A percentile compares a stretch with the other conserved stretches of the same genome.
Evolutionary conservation across 1,140 invertebrate genomes (phyloP).

Genomic region (Microplitis mediator): DNA sequence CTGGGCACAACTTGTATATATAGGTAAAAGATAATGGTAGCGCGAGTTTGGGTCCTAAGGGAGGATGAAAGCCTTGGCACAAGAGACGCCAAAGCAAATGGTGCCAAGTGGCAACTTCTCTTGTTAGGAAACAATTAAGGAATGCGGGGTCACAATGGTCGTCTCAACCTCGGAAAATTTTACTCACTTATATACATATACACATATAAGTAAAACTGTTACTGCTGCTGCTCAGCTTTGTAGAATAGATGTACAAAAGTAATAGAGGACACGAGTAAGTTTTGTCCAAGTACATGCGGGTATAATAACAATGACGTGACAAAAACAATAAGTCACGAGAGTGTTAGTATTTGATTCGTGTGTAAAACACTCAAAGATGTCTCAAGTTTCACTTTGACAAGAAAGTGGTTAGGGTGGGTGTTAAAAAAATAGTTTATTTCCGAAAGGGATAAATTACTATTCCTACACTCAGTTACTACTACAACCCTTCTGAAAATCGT

Average conservation of each 20-base stretch:
- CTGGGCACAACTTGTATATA: slow-evolving; percentile 7
- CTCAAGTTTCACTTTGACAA: too few species aligned
- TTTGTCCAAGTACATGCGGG: not conserved
- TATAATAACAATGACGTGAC: not conserved
- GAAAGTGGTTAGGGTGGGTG: too few species aligned
- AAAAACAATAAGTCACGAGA: not conserved
- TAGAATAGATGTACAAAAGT: not conserved
- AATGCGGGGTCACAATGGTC: slow-evolving; percentile 48
- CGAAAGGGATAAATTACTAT: too few species aligned
- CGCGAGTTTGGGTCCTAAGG: not conserved
- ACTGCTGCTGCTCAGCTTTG: too few species aligned
- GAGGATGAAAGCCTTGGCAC: not conserved
- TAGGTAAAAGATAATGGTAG: slow-evolving; percentile 11
- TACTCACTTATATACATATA: not conserved
- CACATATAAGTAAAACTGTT: not conserved
- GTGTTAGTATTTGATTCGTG: not conserved
- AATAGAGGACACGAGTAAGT: too few species aligned
- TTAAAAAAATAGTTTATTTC: too few species aligned
- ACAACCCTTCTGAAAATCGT: not conserved
- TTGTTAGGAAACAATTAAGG: slow-evolving; percentile 59
- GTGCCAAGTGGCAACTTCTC: slow-evolving; percentile 52
- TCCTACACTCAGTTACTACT: too few species aligned
- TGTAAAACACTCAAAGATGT: too few species aligned
- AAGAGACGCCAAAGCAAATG: slow-evolving; percentile 37
- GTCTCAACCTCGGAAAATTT: slow-evolving; percentile 6